Base-by-base conservation (phyloP, 2,113 vertebrate genomes). In the Notiomystis cincta region DNA sequence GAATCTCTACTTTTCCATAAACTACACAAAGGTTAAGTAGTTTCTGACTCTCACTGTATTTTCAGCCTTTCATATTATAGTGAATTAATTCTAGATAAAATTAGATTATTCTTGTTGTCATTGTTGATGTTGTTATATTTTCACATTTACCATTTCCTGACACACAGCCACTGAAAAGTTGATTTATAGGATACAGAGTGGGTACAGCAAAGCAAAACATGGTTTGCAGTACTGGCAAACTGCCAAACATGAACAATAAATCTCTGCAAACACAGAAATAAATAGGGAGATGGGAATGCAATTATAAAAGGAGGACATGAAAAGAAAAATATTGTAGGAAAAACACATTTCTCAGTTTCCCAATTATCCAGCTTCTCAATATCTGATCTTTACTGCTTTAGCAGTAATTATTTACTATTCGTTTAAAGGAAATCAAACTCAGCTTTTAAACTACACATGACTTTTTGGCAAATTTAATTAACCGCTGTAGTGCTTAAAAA, bases 201-300 rank as follows among this genome's bases (percentile, higher is more conserved):
- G 27, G 58, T 47, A 85, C 84, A 78, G 56, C 35, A 78, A 89
- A 93, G 62, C 27, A 94, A 78, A 97, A 77, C 66, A 80, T 42
- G 42, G 40, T 65, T 93, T 50, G 44, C 31, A 65, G 54, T 45
- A 45, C 66, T 97, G 95, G 94, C 94, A 91, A 66, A 42, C 51
- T 88, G 94, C 93, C 90, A 96, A 90, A 94, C n/a, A 66, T 80
- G 58, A 89, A 89, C 78, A 94, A 90, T 93, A 94, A 96, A 87
- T 91, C 89, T 94, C 84, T 96, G 94, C 91, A 96, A 96, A 96
- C 58, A 93, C 80, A 61, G 78, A 90, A 87, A 85, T 82, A 97
- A 95, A 91, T 80, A 94, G 73, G 61, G 54, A 90, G 75, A 93
- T 87, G 73, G 67, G 27, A 96, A 96, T 80, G 84, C 54, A 97